These are phyloP conservation scores for Netelia virgata DNA, from an alignment of 2,888 invertebrate species.

Conservation along the genomic window DNA sequence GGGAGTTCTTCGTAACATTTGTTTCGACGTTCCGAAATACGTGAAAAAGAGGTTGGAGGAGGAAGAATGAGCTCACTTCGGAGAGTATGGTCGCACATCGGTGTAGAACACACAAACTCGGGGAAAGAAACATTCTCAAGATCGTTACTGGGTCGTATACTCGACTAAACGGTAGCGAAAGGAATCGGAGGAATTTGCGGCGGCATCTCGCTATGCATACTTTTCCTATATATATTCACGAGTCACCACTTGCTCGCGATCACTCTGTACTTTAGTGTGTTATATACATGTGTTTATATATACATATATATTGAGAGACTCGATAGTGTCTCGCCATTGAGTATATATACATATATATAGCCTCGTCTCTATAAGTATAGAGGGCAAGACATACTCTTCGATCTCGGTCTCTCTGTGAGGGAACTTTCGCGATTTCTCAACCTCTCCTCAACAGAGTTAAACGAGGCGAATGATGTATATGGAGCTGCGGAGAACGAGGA, in stretches of 20 bases:
- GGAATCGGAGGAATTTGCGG: slow-evolving; percentile 75
- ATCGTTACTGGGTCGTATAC: slow-evolving; percentile 70
- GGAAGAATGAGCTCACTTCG: slow-evolving; percentile 27
- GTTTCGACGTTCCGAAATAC: not conserved
- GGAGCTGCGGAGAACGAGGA: not conserved
- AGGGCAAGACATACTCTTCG: slow-evolving; percentile 29
- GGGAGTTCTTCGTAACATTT: not conserved
- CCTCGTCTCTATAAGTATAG: slow-evolving; percentile 37
- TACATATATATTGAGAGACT: not conserved
- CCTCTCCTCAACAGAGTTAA: slow-evolving; percentile 1
- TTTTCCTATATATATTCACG: slow-evolving; percentile 55
- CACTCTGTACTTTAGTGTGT: slow-evolving; percentile 19
- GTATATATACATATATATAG: not conserved
- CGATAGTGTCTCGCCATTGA: slow-evolving; percentile 4
- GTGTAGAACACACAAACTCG: slow-evolving; percentile 7
- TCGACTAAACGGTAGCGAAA: slow-evolving; percentile 75
- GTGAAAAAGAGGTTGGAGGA: slow-evolving; percentile 14
- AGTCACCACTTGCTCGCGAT: slow-evolving; percentile 58
- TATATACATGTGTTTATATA: not conserved
- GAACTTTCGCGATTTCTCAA: slow-evolving; percentile 43
- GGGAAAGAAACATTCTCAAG: slow-evolving; percentile 47
- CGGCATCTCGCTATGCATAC: slow-evolving; percentile 71
- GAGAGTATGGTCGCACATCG: slow-evolving; percentile 9
- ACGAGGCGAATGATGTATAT: not conserved
- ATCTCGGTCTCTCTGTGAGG: slow-evolving; percentile 25